Percentiles rank a stretch among this genome's conserved stretches.
Evolutionary conservation across 2,888 invertebrate species (phyloP).

Genomic region (Lasioglossum calceatum): DNA sequence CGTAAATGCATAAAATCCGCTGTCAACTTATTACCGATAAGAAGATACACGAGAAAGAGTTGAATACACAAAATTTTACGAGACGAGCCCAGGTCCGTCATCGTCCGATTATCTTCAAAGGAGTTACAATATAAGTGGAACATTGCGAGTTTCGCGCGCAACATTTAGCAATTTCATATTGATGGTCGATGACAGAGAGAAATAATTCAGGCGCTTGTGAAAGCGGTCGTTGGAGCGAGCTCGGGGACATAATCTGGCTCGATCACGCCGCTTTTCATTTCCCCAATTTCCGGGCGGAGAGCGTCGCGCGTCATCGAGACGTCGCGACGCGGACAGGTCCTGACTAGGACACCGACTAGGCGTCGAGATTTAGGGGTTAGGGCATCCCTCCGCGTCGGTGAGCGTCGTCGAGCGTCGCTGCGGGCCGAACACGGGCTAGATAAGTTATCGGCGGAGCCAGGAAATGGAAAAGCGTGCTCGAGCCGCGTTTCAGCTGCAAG

Average conservation of each 20-base stretch:
- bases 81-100: no score
- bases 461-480: constrained; percentile 43
- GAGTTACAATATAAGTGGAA: background rate
- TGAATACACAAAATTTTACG: no score
- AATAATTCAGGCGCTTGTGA: background rate
- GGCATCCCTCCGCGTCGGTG: background rate
- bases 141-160: background rate
- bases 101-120: background rate
- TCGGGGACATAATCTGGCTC: background rate
- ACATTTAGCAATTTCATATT: background rate
- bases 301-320: constrained; percentile 28
- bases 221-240: background rate
- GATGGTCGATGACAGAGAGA: background rate
- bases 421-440: constrained; percentile 8
- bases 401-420: constrained; percentile 8
- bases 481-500: constrained; percentile 5
- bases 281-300: constrained; percentile 35
- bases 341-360: background rate
- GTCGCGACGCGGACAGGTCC: constrained; percentile 13
- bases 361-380: constrained; percentile 30
- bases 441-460: constrained; percentile 37
- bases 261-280: constrained; percentile 34
- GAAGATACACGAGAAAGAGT: no score
- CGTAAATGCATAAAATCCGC: no score
- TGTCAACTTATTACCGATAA: no score